phyloP scores from a whole-genome alignment of 2,797 vertebrate species.

The Synanceia verrucosa region DNA sequence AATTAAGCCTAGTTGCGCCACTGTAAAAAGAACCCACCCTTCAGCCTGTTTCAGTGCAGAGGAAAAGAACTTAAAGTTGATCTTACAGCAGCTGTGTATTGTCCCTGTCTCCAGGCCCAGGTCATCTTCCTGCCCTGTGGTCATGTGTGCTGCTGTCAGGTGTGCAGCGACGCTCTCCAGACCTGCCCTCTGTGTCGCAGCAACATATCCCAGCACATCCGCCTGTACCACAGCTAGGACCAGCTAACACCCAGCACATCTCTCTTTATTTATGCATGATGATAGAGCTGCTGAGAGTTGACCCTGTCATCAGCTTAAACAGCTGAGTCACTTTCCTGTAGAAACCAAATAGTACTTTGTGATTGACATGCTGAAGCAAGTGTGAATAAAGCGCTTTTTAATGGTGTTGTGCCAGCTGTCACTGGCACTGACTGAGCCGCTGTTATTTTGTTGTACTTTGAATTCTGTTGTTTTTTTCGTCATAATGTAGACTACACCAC shows the following conservation, averaged over 20 bases:
- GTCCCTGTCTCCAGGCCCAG: constrained; percentile 82
- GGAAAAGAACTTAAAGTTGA: no score
- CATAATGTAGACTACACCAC: neutral
- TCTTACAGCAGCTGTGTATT: neutral
- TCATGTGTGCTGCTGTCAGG: constrained; percentile 93
- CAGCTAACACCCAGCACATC: neutral
- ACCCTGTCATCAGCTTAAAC: constrained; percentile 1
- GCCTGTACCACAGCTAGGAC: constrained; percentile 62
- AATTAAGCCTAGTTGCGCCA: no score
- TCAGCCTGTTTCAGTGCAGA: no score
- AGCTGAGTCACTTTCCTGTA: constrained; percentile 31
- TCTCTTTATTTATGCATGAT: constrained; percentile 45
- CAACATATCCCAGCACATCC: constrained; percentile 84
- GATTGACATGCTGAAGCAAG: neutral
- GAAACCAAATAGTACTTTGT: constrained; percentile 21
- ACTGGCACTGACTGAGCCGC: neutral
- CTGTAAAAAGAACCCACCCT: no score
- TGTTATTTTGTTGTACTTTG: constrained; percentile 19
- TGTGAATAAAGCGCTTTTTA: constrained; percentile 7
- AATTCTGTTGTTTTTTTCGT: constrained; percentile 2
- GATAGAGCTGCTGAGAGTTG: constrained; percentile 19
- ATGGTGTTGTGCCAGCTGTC: neutral
- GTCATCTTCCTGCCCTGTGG: constrained; percentile 93
- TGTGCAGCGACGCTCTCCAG: constrained; percentile 85
- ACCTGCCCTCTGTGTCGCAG: constrained; percentile 91